These are phyloP conservation scores for Oceanodroma leucorhoa DNA, from an alignment of 2,797 vertebrate genomes.

Conservation along the genomic window DNA sequence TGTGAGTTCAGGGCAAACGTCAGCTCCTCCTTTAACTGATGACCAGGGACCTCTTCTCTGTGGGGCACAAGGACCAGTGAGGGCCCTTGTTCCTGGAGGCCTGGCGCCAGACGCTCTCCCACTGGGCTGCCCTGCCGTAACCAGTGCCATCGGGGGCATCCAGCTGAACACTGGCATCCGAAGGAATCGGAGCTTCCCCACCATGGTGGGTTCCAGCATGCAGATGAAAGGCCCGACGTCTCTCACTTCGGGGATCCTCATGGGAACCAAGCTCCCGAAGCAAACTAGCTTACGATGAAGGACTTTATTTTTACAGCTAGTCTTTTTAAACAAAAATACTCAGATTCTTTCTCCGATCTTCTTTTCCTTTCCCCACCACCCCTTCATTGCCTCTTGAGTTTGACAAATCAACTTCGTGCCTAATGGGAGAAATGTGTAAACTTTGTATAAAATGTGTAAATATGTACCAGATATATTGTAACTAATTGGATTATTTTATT, in stretches of 20 bases:
- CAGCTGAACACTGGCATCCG: conserved; percentile 88
- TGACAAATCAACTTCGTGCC: conserved; percentile 84
- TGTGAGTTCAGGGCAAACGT: conserved; percentile 68
- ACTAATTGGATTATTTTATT: conserved; percentile 53
- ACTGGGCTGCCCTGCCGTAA: conserved; percentile 71
- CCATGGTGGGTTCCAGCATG: conserved; percentile 97
- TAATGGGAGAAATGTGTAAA: conserved; percentile 72
- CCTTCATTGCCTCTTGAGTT: conserved; percentile 67
- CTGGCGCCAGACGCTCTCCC: conserved; percentile 72
- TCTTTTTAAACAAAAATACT: conserved; percentile 50
- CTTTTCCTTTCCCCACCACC: neutral
- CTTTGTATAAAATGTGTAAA: conserved; percentile 74
- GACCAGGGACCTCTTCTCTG: conserved; percentile 84
- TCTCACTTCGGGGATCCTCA: conserved; percentile 84
- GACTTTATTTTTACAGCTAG: conserved; percentile 50
- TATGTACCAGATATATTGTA: conserved; percentile 63
- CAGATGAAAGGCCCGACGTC: conserved; percentile 92
- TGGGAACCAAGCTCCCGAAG: conserved; percentile 80
- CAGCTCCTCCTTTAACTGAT: conserved; percentile 60
- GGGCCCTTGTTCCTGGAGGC: conserved; percentile 78
- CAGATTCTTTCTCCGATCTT: neutral
- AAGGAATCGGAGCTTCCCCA: conserved; percentile 93
- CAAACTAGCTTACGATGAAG: conserved; percentile 81
- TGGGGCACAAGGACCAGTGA: conserved; percentile 82
- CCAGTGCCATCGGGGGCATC: conserved; percentile 81